phyloP scores from a whole-genome alignment of 2,797 vertebrate species.

The Poecilia wingei region DNA sequence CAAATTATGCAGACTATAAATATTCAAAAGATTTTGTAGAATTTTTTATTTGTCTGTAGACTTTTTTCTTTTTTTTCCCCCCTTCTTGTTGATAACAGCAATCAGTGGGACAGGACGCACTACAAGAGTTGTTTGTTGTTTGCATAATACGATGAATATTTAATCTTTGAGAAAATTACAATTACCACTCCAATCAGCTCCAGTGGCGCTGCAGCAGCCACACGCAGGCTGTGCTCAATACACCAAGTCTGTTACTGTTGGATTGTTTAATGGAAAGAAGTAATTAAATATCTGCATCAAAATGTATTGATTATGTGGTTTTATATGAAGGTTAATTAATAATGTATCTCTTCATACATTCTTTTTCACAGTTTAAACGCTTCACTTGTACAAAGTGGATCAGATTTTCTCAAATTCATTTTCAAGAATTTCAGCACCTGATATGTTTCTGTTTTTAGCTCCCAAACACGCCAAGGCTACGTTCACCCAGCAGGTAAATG shows the following conservation, averaged over 20 bases:
- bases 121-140: slow-evolving; percentile 64
- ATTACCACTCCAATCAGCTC: slow-evolving; percentile 27
- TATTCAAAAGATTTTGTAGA: slow-evolving; percentile 62
- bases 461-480: not conserved
- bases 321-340: slow-evolving; percentile 58
- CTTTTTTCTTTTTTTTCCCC: not conserved
- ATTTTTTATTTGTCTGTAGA: slow-evolving; percentile 54
- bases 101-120: slow-evolving; percentile 49
- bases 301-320: not conserved
- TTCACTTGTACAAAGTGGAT: slow-evolving; percentile 55
- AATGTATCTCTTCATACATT: slow-evolving; percentile 63
- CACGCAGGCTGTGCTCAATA: not conserved
- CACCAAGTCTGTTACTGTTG: not conserved
- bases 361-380: slow-evolving; percentile 71
- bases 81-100: slow-evolving; percentile 65
- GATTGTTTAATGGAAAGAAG: not conserved
- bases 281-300: not conserved
- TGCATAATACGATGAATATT: slow-evolving; percentile 71
- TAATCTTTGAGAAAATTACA: slow-evolving; percentile 59
- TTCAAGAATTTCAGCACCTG: not conserved
- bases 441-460: not conserved
- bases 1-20: slow-evolving; percentile 68
- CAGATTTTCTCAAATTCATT: slow-evolving; percentile 23
- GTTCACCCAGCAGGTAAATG: too few species aligned
- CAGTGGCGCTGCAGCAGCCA: not conserved